A percentile compares a stretch with the other conserved stretches of the same genome.
These are phyloP conservation scores for Pseudanteris insignis DNA, from an alignment of 2,888 invertebrate genomes.

Conservation along the genomic window DNA sequence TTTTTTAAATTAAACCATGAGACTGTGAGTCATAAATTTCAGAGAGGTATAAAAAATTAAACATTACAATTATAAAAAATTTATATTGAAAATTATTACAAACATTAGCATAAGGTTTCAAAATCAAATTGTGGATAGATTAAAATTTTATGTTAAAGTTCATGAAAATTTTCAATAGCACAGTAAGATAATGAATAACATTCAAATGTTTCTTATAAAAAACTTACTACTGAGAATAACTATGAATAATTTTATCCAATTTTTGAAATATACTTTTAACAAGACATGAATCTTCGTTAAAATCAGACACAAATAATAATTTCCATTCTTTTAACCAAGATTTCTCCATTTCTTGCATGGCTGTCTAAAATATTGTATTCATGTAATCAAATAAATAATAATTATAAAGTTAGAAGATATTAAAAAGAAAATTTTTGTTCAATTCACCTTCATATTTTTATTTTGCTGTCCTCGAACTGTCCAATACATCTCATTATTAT, in stretches of 20 bases:
- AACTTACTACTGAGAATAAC: constrained; percentile 51
- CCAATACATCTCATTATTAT: constrained; percentile 56
- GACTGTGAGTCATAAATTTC: too few relatives aligned
- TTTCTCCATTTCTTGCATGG: constrained; percentile 71
- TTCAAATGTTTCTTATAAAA: background rate
- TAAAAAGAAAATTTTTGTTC: background rate
- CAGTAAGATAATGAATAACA: background rate
- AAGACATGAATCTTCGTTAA: constrained; percentile 65
- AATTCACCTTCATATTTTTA: constrained; percentile 56
- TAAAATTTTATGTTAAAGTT: too few relatives aligned
- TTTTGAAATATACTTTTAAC: constrained; percentile 67
- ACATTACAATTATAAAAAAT: constrained; percentile 3
- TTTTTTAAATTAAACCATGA: too few relatives aligned
- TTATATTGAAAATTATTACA: too few relatives aligned
- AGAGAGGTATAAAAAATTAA: background rate
- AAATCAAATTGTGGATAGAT: too few relatives aligned
- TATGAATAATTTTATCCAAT: constrained; percentile 68
- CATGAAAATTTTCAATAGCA: too few relatives aligned
- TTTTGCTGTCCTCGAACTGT: constrained; percentile 59
- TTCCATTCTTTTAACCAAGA: constrained; percentile 75
- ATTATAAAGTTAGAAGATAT: too few relatives aligned
- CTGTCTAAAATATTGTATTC: constrained; percentile 67
- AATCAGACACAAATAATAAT: constrained; percentile 72
- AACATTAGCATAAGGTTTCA: too few relatives aligned
- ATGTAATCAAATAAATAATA: too few relatives aligned